Conservation (phyloP, 1,140 invertebrate species). For the Drosophila tani region DNA sequence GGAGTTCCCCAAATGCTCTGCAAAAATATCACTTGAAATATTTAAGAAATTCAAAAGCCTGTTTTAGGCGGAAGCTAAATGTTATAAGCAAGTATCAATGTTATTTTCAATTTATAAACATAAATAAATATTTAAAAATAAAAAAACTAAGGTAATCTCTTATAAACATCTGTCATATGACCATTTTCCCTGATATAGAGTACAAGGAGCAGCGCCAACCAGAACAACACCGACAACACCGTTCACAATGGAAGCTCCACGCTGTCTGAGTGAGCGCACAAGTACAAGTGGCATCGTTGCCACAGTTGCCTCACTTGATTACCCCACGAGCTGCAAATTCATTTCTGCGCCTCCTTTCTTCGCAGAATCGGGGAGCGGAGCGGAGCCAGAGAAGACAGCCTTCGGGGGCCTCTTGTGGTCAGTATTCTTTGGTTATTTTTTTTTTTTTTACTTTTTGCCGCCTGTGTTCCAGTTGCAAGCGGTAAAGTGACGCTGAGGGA, state of each 20-base stretch:
- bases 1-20: conserved; percentile 28
- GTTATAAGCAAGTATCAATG: neutral
- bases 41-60: too few relatives aligned
- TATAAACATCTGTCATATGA: neutral
- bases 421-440: conserved; percentile 7
- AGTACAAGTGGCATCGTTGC: conserved; percentile 45
- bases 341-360: conserved; percentile 72
- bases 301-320: conserved; percentile 67
- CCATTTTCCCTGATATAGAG: conserved; percentile 31
- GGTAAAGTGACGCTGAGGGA: conserved; percentile 72
- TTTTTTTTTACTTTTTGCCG: conserved; percentile 4
- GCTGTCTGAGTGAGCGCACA: conserved; percentile 68
- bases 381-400: conserved; percentile 30
- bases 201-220: conserved; percentile 21
- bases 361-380: conserved; percentile 9
- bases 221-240: conserved; percentile 27
- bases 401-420: conserved; percentile 39
- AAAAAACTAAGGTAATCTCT: neutral
- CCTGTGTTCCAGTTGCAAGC: conserved; percentile 68
- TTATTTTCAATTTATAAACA: neutral
- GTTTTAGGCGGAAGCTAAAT: too few relatives aligned
- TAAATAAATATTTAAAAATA: neutral
- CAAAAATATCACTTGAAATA: neutral
- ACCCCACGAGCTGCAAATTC: conserved; percentile 78
- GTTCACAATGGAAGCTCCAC: conserved; percentile 66